phyloP scores from a whole-genome alignment of 2,797 vertebrate genomes.

The Bradypus variegatus region DNA sequence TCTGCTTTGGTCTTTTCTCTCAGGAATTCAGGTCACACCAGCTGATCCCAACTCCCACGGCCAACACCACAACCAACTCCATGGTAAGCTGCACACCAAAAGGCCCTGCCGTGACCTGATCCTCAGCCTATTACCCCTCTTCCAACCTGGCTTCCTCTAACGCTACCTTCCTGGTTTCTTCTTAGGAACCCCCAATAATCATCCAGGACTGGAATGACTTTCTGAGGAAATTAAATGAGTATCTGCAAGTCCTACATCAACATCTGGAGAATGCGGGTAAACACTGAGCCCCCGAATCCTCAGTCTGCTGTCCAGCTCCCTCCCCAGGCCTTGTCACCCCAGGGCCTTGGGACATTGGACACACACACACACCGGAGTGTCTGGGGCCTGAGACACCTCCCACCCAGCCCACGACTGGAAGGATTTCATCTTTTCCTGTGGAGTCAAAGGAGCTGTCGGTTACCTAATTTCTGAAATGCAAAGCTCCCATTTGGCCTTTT shows the following conservation, averaged over 20 bases:
- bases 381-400: not conserved
- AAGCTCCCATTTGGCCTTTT: not conserved
- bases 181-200: not conserved
- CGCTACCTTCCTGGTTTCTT: not conserved
- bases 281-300: accelerated
- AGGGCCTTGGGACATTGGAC: accelerated
- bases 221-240: not conserved
- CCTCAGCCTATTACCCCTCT: not conserved
- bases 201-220: not conserved
- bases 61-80: accelerated
- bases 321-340: not conserved
- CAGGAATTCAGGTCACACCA: not conserved
- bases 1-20: conserved; percentile 10
- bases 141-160: not conserved
- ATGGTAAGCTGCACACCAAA: conserved; percentile 8
- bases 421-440: not conserved
- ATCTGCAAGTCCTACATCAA: not conserved
- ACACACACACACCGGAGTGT: not conserved
- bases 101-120: not conserved
- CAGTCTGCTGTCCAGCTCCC: accelerated
- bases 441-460: not conserved
- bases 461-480: not conserved
- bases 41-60: too few relatives aligned
- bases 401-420: not conserved
- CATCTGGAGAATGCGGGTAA: not conserved